Evolutionary conservation across 1,140 invertebrate genomes (phyloP), one percentile per base, ranked within the genome.

Genomic region (Drosophila nikananu): DNA sequence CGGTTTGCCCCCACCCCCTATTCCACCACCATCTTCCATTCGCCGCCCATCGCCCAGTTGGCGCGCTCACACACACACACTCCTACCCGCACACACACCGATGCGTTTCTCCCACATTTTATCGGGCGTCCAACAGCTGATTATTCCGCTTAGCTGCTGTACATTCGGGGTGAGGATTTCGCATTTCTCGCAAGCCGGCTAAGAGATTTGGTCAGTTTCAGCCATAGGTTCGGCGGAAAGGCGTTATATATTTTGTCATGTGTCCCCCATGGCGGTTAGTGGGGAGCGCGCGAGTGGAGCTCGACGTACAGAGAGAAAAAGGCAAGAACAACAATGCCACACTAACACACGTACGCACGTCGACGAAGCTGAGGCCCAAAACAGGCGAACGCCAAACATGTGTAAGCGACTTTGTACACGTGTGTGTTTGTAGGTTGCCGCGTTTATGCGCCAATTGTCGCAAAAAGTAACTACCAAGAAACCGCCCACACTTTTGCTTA

Each of bases 371-470:
- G 77, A 82, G 59, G 42, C 81, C 62, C 54, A 68, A 87, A 89
- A 75, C 79, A 82, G 81, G 55, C 86, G 73, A 81, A 81, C 76
- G 67, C 68, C 77, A 83, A 90, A 81, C 82, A 90, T 84, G 81
- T 90, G 81, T 83, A 77, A 68, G 70, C 65, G 61, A 39, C 21
- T 23, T 37, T 60, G 64, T 78, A 51, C 68, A 81, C 57, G 61
- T 72, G 52, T 78, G 44, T 83, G 52, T 75, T 86, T 72, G 60
- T 49, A 58, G 48, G 52, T 86, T 81, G 82, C 74, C 58, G 58
- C 58, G 63, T 66, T 66, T 46, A 66, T 66, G 63, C 63, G 58
- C 9, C 5, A 65, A 42, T 62, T n/a, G 8, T 25, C 17, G 23
- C 35, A n/a, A 57, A 17, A 17, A n/a, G 8, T 23, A 54, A 37